Conservation (phyloP, 1,140 invertebrate species). For the Mizuhopecten yessoensis region DNA sequence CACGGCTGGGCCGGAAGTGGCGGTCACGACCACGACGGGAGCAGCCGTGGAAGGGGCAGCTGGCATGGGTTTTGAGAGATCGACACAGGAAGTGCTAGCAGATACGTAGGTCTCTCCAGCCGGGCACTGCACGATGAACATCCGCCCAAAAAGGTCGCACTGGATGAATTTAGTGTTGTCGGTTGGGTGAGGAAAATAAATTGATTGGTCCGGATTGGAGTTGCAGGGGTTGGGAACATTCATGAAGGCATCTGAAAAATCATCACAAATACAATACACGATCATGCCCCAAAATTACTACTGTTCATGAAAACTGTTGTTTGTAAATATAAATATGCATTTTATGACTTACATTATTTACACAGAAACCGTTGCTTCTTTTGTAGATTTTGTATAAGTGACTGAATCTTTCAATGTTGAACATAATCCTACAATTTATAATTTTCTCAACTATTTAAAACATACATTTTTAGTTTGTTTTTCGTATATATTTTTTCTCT, state of each 20-base stretch:
- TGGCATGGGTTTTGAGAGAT: neutral
- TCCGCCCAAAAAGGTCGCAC: conserved; percentile 68
- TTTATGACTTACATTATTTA: too few species aligned
- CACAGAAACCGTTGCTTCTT: too few species aligned
- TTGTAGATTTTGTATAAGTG: too few species aligned
- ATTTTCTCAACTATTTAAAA: too few species aligned
- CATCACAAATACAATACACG: too few species aligned
- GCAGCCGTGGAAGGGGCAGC: neutral
- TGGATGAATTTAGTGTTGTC: conserved; percentile 73
- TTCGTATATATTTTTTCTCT: too few species aligned
- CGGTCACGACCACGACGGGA: neutral
- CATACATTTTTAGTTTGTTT: too few species aligned
- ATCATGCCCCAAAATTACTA: too few species aligned
- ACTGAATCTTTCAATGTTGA: too few species aligned
- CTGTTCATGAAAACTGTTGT: too few species aligned
- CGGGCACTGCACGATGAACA: conserved; percentile 74
- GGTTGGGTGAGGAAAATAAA: conserved; percentile 68
- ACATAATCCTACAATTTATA: too few species aligned
- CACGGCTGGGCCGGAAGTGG: neutral
- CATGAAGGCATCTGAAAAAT: conserved; percentile 61
- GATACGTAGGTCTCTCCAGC: conserved; percentile 58
- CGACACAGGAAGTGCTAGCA: conserved; percentile 50
- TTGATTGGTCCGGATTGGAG: conserved; percentile 54
- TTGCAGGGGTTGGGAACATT: conserved; percentile 68
- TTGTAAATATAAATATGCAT: too few species aligned